A percentile compares a stretch with the other conserved stretches of the same genome.
These are phyloP conservation scores for Orchestes rusci DNA, from an alignment of 2,888 invertebrate genomes.

Conservation along the genomic window DNA sequence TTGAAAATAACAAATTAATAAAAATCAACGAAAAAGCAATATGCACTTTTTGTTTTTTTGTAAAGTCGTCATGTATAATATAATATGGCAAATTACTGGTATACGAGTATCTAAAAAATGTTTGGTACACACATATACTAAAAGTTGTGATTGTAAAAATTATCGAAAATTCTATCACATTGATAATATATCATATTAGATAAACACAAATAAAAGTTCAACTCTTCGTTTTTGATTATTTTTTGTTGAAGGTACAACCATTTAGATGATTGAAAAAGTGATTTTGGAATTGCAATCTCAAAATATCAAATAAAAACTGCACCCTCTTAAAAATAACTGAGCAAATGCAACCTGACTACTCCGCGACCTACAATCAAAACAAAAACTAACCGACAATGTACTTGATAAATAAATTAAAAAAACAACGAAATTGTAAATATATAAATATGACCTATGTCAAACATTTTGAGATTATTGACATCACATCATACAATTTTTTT, in stretches of 20 bases:
- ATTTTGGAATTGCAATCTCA: no score
- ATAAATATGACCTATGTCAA: conserved; percentile 31
- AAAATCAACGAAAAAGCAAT: conserved; percentile 14
- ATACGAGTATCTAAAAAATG: conserved; percentile 47
- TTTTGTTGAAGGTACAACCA: no score
- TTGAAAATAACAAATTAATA: conserved; percentile 27
- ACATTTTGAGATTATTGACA: conserved; percentile 44
- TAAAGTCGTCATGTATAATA: conserved; percentile 30
- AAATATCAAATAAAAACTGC: conserved; percentile 5
- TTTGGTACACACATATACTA: conserved; percentile 47
- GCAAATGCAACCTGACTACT: conserved; percentile 34
- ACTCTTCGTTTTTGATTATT: conserved; percentile 10
- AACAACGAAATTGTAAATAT: conserved; percentile 30
- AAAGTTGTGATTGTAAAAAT: conserved; percentile 59
- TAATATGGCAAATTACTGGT: conserved; percentile 46
- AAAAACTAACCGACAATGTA: conserved; percentile 52
- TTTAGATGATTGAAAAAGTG: no score
- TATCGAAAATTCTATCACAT: conserved; percentile 63
- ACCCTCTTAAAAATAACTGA: conserved; percentile 26
- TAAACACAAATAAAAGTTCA: conserved; percentile 16
- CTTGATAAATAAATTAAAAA: conserved; percentile 40
- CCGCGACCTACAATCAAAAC: conserved; percentile 35
- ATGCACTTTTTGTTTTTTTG: conserved; percentile 26
- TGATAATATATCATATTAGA: conserved; percentile 40
- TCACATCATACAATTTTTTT: conserved; percentile 44